Conservation (phyloP, 1,140 invertebrate species). For the Zeugodacus cucurbitae region DNA sequence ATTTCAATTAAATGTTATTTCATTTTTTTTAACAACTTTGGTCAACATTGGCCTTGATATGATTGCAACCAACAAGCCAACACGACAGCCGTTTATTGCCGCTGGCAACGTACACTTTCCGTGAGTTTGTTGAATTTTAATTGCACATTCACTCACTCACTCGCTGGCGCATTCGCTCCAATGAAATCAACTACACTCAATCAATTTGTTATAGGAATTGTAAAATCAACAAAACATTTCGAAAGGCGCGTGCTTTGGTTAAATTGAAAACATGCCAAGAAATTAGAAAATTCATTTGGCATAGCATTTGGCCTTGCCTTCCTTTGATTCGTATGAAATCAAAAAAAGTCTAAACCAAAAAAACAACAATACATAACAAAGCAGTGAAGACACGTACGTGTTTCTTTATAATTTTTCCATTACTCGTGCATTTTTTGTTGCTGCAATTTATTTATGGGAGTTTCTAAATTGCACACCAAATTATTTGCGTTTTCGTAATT, state of each 20-base stretch:
- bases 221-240: background rate
- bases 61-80: background rate
- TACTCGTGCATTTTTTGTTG: background rate
- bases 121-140: constrained; percentile 11
- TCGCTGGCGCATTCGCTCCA: background rate
- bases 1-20: background rate
- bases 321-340: background rate
- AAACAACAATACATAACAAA: background rate
- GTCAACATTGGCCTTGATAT: background rate
- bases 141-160: background rate
- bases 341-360: background rate
- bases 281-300: constrained; percentile 32
- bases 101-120: background rate
- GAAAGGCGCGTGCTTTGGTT: constrained; percentile 9
- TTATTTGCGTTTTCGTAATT: background rate
- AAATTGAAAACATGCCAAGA: constrained; percentile 8
- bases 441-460: background rate
- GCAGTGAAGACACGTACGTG: background rate
- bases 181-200: background rate
- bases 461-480: constrained; percentile 4
- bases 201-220: background rate
- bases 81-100: background rate
- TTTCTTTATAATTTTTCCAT: background rate
- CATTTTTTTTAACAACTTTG: background rate
- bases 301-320: background rate